A percentile compares a stretch with the other conserved stretches of the same genome.
phyloP scores from a whole-genome alignment of 2,113 vertebrate genomes.

The Zosterops borbonicus region DNA sequence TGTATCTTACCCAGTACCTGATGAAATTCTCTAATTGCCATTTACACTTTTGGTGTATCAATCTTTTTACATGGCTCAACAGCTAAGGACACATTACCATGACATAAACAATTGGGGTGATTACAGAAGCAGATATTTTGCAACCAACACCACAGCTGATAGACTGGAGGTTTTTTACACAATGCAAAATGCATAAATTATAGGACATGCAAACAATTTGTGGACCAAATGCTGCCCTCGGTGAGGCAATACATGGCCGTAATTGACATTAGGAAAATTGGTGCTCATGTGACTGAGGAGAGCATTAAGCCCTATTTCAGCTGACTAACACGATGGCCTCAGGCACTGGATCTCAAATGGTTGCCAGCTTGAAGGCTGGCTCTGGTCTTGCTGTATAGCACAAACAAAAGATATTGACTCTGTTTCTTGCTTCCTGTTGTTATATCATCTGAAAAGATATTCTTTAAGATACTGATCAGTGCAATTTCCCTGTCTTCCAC shows the following conservation, averaged over 20 bases:
- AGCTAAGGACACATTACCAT: not conserved
- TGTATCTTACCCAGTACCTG: constrained; percentile 30
- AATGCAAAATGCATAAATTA: constrained; percentile 19
- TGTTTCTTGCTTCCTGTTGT: not conserved
- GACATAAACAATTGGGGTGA: constrained; percentile 11
- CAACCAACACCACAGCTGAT: not conserved
- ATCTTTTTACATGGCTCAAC: not conserved
- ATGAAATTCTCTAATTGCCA: constrained; percentile 51
- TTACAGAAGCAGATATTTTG: constrained; percentile 23
- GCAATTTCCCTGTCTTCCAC: not conserved
- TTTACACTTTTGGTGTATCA: constrained; percentile 39
- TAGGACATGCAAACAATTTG: not conserved
- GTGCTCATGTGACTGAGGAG: not conserved
- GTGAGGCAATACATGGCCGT: not conserved
- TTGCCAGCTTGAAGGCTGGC: not conserved
- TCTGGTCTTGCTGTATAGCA: not conserved
- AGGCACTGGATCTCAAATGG: not conserved
- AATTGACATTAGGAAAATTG: not conserved
- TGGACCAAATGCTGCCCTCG: not conserved
- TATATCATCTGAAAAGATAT: not conserved
- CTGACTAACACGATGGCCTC: not conserved
- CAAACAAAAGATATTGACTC: not conserved
- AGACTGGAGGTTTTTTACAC: not conserved
- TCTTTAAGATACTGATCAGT: not conserved
- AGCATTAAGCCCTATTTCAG: not conserved